These are phyloP conservation scores for Drosophila lutescens DNA, from an alignment of 2,888 invertebrate species.

Conservation along the genomic window DNA sequence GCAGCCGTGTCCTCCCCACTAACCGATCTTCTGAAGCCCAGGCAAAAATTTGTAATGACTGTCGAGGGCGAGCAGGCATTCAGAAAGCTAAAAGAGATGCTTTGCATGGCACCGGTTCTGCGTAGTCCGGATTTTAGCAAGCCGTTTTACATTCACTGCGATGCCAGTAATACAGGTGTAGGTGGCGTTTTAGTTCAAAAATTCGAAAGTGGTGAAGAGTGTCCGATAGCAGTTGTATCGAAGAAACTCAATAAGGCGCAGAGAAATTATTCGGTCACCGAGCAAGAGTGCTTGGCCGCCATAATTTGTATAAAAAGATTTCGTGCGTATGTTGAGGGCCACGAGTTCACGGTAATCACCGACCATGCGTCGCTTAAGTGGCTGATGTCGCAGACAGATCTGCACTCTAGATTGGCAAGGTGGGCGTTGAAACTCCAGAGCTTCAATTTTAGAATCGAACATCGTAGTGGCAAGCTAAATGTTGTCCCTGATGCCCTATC, in stretches of 20 bases:
- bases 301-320: too few relatives aligned
- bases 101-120: constrained; percentile 20
- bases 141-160: constrained; percentile 37
- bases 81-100: background rate
- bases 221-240: constrained; percentile 17
- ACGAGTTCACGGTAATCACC: background rate
- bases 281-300: background rate
- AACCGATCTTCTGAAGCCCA: constrained; percentile 19
- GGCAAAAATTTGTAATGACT: constrained; percentile 5
- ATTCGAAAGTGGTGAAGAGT: constrained; percentile 5
- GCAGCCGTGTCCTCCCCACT: constrained; percentile 16
- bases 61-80: constrained; percentile 5
- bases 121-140: constrained; percentile 31
- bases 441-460: too few relatives aligned
- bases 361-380: background rate
- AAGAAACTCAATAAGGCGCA: constrained; percentile 46
- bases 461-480: background rate
- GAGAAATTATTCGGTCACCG: background rate
- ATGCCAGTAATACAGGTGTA: constrained; percentile 31
- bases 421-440: too few relatives aligned
- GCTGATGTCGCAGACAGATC: too few relatives aligned
- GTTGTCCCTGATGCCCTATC: background rate
- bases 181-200: constrained; percentile 31
- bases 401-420: too few relatives aligned
- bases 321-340: too few relatives aligned